Conservation (phyloP, 2,797 vertebrate genomes). For the Sebastes goodei region DNA sequence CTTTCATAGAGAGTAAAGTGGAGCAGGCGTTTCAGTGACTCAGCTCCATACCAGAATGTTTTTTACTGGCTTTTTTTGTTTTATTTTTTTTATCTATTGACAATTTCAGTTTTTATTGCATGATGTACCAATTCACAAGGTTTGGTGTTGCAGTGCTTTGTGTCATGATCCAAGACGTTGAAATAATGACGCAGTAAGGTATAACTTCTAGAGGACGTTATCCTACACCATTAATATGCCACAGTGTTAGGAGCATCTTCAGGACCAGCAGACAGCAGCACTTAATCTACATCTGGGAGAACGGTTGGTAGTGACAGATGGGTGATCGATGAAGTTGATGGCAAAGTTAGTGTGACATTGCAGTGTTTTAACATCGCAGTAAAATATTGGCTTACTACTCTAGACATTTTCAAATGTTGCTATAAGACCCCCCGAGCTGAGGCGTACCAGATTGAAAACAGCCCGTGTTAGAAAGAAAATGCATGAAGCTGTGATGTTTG, state of each 20-base stretch:
- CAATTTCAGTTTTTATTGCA: conserved; percentile 8
- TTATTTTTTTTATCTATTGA: background rate
- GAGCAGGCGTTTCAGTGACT: conserved; percentile 54
- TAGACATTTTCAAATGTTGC: too few relatives aligned
- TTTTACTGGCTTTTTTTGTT: background rate
- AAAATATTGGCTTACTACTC: background rate
- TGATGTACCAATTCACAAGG: background rate
- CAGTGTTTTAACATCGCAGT: background rate
- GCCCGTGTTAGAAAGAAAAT: too few relatives aligned
- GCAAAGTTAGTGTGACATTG: background rate
- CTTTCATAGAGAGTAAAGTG: conserved; percentile 57
- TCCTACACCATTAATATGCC: background rate
- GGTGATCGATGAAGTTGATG: too few relatives aligned
- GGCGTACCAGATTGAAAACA: too few relatives aligned
- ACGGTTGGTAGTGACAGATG: background rate
- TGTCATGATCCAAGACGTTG: background rate
- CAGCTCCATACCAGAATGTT: conserved; percentile 40
- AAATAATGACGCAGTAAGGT: background rate
- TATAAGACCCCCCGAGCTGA: too few relatives aligned
- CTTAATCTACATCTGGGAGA: background rate
- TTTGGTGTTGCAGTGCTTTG: background rate
- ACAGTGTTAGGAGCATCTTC: background rate
- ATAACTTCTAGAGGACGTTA: background rate
- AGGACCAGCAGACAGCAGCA: background rate
- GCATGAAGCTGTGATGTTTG: background rate